Conservation (phyloP, 2,888 invertebrate genomes). For the Lingula anatina region DNA sequence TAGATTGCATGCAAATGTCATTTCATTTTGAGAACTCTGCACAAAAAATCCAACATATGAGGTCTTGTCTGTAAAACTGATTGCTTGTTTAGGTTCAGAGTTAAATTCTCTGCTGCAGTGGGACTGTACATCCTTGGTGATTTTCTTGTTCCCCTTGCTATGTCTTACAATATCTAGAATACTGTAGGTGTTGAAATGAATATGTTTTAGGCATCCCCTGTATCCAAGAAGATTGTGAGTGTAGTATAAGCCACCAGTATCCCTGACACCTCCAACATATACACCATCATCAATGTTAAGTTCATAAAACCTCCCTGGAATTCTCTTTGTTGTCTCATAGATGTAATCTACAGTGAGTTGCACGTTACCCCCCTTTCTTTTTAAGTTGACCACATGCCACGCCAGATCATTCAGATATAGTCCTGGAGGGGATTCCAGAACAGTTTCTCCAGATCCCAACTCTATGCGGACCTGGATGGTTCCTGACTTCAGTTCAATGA, state of each 20-base stretch:
- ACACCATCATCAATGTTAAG: constrained; percentile 90
- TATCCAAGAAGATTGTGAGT: constrained; percentile 77
- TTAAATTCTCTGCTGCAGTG: constrained; percentile 89
- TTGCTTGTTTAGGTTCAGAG: constrained; percentile 69
- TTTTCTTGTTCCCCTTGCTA: too few species aligned
- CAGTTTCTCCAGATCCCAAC: constrained; percentile 85
- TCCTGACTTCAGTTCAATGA: constrained; percentile 80
- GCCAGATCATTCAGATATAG: constrained; percentile 77
- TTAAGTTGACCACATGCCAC: constrained; percentile 86
- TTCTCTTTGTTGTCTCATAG: constrained; percentile 49
- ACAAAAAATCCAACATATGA: constrained; percentile 53
- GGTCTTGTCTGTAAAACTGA: constrained; percentile 64
- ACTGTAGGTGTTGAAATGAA: constrained; percentile 41
- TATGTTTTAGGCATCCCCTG: constrained; percentile 72
- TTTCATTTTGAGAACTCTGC: constrained; percentile 37
- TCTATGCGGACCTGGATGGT: constrained; percentile 84
- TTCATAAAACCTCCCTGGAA: constrained; percentile 79
- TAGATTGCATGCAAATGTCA: constrained; percentile 65
- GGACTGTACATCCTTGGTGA: too few species aligned
- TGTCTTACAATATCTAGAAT: constrained; percentile 32
- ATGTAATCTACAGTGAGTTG: constrained; percentile 71
- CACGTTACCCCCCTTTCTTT: constrained; percentile 76
- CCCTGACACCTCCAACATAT: constrained; percentile 86
- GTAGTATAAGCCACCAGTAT: constrained; percentile 80
- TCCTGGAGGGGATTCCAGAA: constrained; percentile 68